phyloP scores from a whole-genome alignment of 2,113 vertebrate species.

The Carollia perspicillata region DNA sequence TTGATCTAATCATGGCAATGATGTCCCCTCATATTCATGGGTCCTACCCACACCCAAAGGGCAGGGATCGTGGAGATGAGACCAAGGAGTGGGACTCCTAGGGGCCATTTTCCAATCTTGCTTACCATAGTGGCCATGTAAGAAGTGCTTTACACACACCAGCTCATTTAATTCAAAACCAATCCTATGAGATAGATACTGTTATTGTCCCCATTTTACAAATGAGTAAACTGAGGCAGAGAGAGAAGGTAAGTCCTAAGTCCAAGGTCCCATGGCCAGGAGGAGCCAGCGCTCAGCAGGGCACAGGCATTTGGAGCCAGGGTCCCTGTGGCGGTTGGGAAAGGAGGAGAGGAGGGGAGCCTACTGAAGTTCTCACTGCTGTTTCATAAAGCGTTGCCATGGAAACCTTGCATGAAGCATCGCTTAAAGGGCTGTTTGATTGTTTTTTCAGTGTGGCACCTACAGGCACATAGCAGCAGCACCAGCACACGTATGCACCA shows the following conservation, averaged over 20 bases:
- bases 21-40: neutral
- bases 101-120: neutral
- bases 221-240: neutral
- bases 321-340: neutral
- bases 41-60: neutral
- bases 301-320: neutral
- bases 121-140: too few relatives aligned
- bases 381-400: slow-evolving; percentile 73
- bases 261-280: neutral
- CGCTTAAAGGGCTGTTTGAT: slow-evolving; percentile 70
- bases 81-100: too few relatives aligned
- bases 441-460: slow-evolving; percentile 43
- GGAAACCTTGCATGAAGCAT: slow-evolving; percentile 71
- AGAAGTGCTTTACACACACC: neutral
- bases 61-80: too few relatives aligned
- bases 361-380: slow-evolving; percentile 39
- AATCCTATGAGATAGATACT: neutral
- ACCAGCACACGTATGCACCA: neutral
- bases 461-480: neutral
- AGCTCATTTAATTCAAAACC: neutral
- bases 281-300: neutral
- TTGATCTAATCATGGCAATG: neutral
- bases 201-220: neutral
- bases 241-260: neutral
- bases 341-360: neutral